These are phyloP conservation scores for Campoletis raptor DNA, from an alignment of 2,888 invertebrate species.

Conservation along the genomic window DNA sequence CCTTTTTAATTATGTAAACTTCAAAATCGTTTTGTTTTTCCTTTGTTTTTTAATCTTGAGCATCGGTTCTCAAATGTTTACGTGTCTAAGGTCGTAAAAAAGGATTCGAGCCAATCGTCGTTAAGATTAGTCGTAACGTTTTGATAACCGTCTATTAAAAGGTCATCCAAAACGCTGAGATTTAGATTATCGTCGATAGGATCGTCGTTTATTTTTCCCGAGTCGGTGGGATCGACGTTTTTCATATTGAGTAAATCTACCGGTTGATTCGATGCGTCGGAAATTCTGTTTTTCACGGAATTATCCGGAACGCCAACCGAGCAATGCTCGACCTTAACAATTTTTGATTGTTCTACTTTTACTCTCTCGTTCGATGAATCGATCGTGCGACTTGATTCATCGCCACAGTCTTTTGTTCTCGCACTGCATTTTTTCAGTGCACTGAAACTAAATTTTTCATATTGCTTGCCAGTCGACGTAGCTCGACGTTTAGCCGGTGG, in stretches of 20 bases:
- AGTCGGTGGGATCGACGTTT: conserved; percentile 11
- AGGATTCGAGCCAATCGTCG: conserved; percentile 70
- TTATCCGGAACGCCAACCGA: neutral
- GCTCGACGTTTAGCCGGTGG: conserved; percentile 47
- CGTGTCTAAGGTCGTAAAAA: conserved; percentile 56
- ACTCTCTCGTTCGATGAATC: neutral
- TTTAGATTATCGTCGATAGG: conserved; percentile 54
- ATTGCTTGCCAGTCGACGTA: conserved; percentile 32
- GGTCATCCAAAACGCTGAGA: conserved; percentile 66
- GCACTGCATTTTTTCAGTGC: conserved; percentile 42
- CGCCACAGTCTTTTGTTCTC: conserved; percentile 27
- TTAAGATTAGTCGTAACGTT: conserved; percentile 64
- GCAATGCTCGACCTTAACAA: conserved; percentile 13
- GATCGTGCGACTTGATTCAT: neutral
- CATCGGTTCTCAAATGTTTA: conserved; percentile 12
- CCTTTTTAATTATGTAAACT: neutral
- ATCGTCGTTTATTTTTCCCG: conserved; percentile 21
- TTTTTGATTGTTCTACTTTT: conserved; percentile 31
- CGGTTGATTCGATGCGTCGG: neutral
- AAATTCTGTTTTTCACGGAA: neutral
- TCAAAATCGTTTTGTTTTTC: neutral
- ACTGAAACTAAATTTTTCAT: conserved; percentile 68
- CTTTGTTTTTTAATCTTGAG: neutral
- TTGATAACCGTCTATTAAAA: conserved; percentile 62
- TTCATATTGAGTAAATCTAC: conserved; percentile 1